Base-by-base conservation (phyloP, 1,140 invertebrate genomes). In the Himalopsyche phryganea region DNA sequence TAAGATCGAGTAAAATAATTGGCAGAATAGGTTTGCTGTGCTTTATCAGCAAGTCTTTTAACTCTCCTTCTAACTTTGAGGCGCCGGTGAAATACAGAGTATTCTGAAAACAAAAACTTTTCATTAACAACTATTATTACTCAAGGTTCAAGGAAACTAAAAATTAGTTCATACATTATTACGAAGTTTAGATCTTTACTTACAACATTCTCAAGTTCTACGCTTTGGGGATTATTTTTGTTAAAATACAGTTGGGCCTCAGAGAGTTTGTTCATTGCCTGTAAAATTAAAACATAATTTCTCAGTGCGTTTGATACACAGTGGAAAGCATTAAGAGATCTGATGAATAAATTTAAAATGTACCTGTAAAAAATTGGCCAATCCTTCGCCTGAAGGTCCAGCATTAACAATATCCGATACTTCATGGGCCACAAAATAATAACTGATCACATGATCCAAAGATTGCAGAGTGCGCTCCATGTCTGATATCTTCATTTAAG, bases 201-300 rank as follows among this genome's bases (percentile, higher is more conserved):
- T 68, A 78, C 76, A 68, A 98, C 88, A 79, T 96, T 96, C 68
- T 94, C 90, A 47, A 97, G 72, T 78, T 98, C 94, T 20, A 95
- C 90, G 71, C 92, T 95, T 68, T 92, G 90, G 1, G 92, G 91
- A 75, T 96, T 96, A 69, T 95, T 90, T 69, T 91, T 90, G 67
- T 93, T 85, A 75, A 98, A 98, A 72, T 96, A 98, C 33, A 85
- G 84, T 66, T 92, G 87, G 45, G 95, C 94, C 63, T 88, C 87
- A 45, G 91, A 85, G 35, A 98, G 75, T 67, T 88, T 86, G 67
- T 92, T 89, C 76, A 98, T 84, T 2, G 91, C 88, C 66, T 89
- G 79, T 11, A 96, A 77, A 73, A 88, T 32, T 18, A 45, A 72
- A 66, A 19, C 6, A 17, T 45, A 7, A 42, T n/a, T n/a, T n/a